A percentile compares a stretch with the other conserved stretches of the same genome.
These are phyloP conservation scores for Microtus pennsylvanicus DNA, from an alignment of 2,113 vertebrate species.

Conservation along the genomic window DNA sequence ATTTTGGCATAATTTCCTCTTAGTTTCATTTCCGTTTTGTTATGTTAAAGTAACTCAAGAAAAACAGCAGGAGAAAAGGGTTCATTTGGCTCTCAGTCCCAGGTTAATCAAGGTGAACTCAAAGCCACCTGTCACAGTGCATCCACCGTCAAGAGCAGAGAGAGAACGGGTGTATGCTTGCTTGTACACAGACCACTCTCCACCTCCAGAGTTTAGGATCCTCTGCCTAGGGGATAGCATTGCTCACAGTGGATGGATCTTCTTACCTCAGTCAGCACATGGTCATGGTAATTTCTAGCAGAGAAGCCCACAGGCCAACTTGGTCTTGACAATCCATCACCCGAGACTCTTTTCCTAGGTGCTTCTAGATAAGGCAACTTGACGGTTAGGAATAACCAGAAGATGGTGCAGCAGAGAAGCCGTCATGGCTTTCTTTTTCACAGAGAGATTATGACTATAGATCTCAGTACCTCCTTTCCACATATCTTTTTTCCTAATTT, in stretches of 20 bases:
- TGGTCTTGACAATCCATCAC: neutral
- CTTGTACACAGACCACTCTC: neutral
- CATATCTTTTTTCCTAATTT: neutral
- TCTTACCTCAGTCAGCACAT: too few species aligned
- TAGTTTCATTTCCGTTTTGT: neutral
- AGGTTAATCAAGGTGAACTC: neutral
- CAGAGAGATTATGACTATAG: neutral
- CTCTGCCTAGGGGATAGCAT: neutral
- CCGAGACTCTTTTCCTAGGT: neutral
- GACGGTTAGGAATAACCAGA: too few species aligned
- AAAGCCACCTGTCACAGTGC: too few species aligned
- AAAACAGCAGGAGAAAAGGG: neutral
- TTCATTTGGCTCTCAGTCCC: neutral
- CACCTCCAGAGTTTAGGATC: too few species aligned
- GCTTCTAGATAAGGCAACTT: neutral
- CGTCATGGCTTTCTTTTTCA: neutral
- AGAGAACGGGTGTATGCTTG: too few species aligned
- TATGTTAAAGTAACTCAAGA: neutral
- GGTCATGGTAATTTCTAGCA: neutral
- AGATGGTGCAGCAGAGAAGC: neutral
- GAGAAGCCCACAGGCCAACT: neutral
- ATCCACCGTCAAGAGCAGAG: neutral
- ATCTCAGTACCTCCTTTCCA: neutral
- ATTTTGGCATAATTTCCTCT: neutral
- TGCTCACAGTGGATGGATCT: neutral